Evolutionary conservation across 35 echinoderm and acorn worm genomes (phyloP), one percentile per base, ranked within the genome.

Genomic region (Lytechinus variegatus): DNA sequence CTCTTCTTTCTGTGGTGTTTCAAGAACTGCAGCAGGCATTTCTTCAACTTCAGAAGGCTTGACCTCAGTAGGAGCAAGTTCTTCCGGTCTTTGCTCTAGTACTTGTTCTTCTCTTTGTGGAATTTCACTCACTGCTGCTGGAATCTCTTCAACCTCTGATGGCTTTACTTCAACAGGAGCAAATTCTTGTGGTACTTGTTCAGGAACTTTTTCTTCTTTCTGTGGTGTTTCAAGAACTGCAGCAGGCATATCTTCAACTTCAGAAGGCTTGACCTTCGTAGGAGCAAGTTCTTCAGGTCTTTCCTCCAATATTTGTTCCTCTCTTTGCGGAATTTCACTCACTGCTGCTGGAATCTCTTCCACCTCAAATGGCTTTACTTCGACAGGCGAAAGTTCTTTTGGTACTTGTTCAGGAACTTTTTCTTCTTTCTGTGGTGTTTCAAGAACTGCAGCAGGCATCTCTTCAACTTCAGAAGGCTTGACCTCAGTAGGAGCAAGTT

Each of bases 1-100:
- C 10, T 96, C 95, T 11, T 97, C 95, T 94, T 96, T 92, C n/a
- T 79, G 61, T 16, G 87, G 72, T 2, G 56, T 91, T n/a, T 94
- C 96, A 56, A 61, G 10, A 54, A 28, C 28, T 8, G 53, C 86
- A 52, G 52, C 54, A 5, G 61, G 95, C 53, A 56, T 21, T 54
- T 93, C 91, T 56, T 54, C n/a, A 54, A 93, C 91, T 24, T 55
- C 91, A 54, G 11, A 54, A 56, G 52, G 91, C 19, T 93, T 93
- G n/a, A 93, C 10, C n/a, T 93, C 91, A 55, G 53, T 12, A 55
- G 54, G 91, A 54, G 54, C 52, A 93, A 93, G 56, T 54, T 93
- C 91, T 24, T 55, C 13, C n/a, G 91, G 54, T 3, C 55, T 24
- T 56, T 93, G 52, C 12, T 93, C 2, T 0, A 54, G 91, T 3